Base-by-base conservation (phyloP, 2,888 invertebrate genomes). In the Amorpha juglandis region DNA sequence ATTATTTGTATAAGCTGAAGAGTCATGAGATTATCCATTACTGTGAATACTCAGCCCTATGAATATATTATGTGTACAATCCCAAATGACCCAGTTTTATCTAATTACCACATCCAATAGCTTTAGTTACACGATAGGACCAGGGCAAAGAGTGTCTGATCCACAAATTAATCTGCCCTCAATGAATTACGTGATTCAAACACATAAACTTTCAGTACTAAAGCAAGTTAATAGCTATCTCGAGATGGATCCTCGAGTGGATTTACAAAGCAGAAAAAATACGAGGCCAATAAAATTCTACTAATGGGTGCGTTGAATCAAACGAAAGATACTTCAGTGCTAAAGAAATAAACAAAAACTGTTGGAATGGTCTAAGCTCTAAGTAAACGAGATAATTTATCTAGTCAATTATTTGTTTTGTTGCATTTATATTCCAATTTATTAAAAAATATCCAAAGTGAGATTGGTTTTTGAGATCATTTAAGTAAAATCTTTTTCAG, bases 221-320 rank as follows among this genome's bases (percentile, higher is more conserved):
- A 70, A 68, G 69, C 63, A 62, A 70, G 70, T 71, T 75, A 78
- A 77, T 78, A 74, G 74, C 72, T 70, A 70, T 70, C 72, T 73
- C 70, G 69, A 74, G 76, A 72, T 63, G 62, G 64, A 65, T 71
- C 69, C 53, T 53, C 66, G 4, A 69, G 67, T 69, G 66, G 67
- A 69, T 68, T 71, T 67, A 67, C 70, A 66, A 67, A 66, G 65
- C 62, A 64, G 58, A 58, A 58, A 65, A 71, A 65, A 70, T 70
- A 70, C 63, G 63, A 47, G 45, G 33, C 53, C 35, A 66, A 66
- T 66, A 66, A 66, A 66, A 66, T 35, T 63, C 50, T 52, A 21
- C 53, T 65, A 51, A 65, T 52, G 62, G 16, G 27, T 16, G 16
- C 51, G 33, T 16, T 16, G 42, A 62, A 42, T 42, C 45, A 35